A percentile compares a stretch with the other conserved stretches of the same genome.
phyloP scores from a whole-genome alignment of 2,797 vertebrate genomes.

The Octomys mimax region DNA sequence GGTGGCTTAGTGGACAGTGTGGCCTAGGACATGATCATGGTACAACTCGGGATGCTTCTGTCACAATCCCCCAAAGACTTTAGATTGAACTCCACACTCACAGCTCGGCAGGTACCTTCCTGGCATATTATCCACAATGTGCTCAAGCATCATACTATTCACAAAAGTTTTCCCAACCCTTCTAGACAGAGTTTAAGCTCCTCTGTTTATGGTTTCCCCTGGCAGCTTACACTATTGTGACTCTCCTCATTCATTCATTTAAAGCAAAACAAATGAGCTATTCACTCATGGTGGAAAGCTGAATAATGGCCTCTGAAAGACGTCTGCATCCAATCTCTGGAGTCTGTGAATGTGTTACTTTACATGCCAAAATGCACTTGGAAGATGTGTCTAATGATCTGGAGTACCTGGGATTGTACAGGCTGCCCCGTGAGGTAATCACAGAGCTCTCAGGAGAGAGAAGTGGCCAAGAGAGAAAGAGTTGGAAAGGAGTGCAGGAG shows the following conservation, averaged over 20 bases:
- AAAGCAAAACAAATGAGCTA: neutral
- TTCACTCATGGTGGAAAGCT: neutral
- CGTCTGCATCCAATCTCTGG: neutral
- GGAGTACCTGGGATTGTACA: neutral
- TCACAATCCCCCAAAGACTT: neutral
- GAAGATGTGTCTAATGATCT: neutral
- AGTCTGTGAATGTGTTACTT: neutral
- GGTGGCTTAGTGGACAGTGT: neutral
- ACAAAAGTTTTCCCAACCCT: neutral
- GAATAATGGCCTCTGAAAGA: neutral
- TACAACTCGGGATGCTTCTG: neutral
- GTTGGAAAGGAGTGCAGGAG: neutral
- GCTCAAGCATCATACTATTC: neutral
- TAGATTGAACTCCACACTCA: neutral
- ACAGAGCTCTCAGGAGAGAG: neutral
- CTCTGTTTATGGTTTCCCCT: neutral
- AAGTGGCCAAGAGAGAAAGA: neutral
- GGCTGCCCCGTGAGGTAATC: neutral
- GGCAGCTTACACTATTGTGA: neutral
- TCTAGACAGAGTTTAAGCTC: neutral
- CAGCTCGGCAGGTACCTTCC: neutral
- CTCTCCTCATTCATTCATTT: neutral
- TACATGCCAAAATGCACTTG: neutral
- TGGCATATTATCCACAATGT: neutral
- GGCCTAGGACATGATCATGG: neutral